A percentile compares a stretch with the other conserved stretches of the same genome.
Conservation (phyloP, 2,113 vertebrate genomes). For the Steatornis caripensis region DNA sequence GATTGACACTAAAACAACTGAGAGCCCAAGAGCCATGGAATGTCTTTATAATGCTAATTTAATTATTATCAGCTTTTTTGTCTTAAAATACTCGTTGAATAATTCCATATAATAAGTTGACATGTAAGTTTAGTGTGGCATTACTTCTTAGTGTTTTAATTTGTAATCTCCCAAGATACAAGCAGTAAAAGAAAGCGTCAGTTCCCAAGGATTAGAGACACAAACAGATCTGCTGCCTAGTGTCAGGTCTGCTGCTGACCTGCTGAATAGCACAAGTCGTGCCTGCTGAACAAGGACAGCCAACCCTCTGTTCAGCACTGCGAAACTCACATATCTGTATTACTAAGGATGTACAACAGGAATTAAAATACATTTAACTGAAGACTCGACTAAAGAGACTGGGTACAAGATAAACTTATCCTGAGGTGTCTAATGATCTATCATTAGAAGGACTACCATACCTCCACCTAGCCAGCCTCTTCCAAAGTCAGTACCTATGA, state of each 20-base stretch:
- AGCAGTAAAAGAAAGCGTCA: background rate
- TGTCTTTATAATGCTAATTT: background rate
- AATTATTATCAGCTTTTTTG: background rate
- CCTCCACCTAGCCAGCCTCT: background rate
- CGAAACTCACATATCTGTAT: background rate
- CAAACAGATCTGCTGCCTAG: background rate
- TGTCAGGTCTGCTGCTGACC: background rate
- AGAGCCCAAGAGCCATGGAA: background rate
- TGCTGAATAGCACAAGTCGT: background rate
- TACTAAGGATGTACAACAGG: background rate
- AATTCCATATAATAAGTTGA: background rate
- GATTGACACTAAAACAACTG: background rate
- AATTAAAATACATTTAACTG: background rate
- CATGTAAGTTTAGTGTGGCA: background rate
- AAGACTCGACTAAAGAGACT: background rate
- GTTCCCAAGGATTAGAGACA: background rate
- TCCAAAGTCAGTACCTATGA: rapidly evolving
- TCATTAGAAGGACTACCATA: background rate
- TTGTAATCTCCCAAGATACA: background rate
- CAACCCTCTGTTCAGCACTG: background rate
- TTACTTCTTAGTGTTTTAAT: background rate
- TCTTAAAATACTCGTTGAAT: background rate
- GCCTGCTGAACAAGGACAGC: background rate
- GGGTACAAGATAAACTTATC: background rate
- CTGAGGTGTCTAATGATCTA: background rate